These are phyloP conservation scores for Gonioctena quinquepunctata DNA, from an alignment of 1,140 invertebrate species.

Conservation along the genomic window DNA sequence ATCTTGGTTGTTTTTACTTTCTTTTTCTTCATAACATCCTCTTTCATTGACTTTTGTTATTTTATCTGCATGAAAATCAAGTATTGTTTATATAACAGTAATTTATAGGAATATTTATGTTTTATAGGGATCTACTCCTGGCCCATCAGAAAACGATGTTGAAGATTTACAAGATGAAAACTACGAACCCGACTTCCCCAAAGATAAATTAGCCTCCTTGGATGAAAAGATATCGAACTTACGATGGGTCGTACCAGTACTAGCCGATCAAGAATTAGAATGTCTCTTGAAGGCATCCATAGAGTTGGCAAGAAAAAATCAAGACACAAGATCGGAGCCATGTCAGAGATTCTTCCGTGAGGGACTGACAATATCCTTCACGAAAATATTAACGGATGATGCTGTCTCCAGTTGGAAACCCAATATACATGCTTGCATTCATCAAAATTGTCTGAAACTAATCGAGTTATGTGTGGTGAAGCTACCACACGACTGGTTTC, in stretches of 20 bases:
- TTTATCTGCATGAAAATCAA: too few relatives aligned
- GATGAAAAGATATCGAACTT: conserved; percentile 95
- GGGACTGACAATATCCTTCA: conserved; percentile 92
- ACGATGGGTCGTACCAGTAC: conserved; percentile 95
- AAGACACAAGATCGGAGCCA: conserved; percentile 85
- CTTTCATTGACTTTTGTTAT: too few relatives aligned
- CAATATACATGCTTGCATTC: conserved; percentile 95
- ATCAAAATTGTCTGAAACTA: conserved; percentile 89
- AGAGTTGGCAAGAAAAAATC: conserved; percentile 79
- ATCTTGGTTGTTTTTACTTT: too few relatives aligned
- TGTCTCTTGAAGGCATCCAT: conserved; percentile 88
- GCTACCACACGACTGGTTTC: conserved; percentile 91
- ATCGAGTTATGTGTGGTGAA: conserved; percentile 91
- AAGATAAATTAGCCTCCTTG: conserved; percentile 80
- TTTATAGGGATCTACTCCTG: conserved; percentile 41
- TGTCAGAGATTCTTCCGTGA: conserved; percentile 96
- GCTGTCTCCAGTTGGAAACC: conserved; percentile 97
- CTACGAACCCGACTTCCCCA: conserved; percentile 79
- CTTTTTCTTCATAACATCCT: too few relatives aligned
- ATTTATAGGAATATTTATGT: background rate
- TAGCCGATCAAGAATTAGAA: conserved; percentile 95
- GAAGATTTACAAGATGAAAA: conserved; percentile 58
- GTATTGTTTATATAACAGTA: too few relatives aligned
- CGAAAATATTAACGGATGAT: conserved; percentile 97
- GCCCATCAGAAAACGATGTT: conserved; percentile 56